Evolutionary conservation across 2,797 vertebrate genomes (phyloP).

Genomic region (Sylvilagus floridanus): DNA sequence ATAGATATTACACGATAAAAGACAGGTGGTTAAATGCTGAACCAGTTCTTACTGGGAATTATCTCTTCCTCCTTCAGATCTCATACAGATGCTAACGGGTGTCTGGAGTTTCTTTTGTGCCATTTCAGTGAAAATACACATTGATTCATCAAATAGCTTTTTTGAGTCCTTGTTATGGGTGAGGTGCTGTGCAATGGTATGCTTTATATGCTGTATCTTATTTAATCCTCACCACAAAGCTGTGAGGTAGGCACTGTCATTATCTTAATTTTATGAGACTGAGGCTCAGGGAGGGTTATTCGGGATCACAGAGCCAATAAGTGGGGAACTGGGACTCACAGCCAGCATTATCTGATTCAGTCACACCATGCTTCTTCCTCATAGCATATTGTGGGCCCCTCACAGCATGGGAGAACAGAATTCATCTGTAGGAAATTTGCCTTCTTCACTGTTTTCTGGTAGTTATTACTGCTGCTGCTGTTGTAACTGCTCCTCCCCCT

Average conservation of each 20-base stretch:
- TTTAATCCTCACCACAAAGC: constrained; percentile 17
- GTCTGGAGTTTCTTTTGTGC: neutral
- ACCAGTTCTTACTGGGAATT: constrained; percentile 29
- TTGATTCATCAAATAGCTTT: constrained; percentile 42
- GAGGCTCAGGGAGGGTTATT: constrained; percentile 4
- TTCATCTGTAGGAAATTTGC: constrained; percentile 5
- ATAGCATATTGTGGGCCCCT: neutral
- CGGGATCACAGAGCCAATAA: neutral
- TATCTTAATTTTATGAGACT: constrained; percentile 60
- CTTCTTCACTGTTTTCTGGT: neutral
- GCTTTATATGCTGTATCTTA: neutral
- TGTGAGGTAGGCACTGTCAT: constrained; percentile 12
- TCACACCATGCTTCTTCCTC: neutral
- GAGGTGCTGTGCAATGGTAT: neutral
- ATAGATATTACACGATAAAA: constrained; percentile 1
- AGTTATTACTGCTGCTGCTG: neutral
- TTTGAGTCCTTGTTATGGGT: constrained; percentile 13
- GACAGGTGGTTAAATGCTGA: neutral
- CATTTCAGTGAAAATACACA: constrained; percentile 45
- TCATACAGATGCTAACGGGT: constrained; percentile 46
- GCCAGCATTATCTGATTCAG: neutral
- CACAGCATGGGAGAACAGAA: constrained; percentile 11
- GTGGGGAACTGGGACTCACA: constrained; percentile 39
- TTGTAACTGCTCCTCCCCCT: neutral
- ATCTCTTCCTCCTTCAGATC: constrained; percentile 49